Base-by-base conservation (phyloP, 2,113 vertebrate genomes). In the Diadophis punctatus region DNA sequence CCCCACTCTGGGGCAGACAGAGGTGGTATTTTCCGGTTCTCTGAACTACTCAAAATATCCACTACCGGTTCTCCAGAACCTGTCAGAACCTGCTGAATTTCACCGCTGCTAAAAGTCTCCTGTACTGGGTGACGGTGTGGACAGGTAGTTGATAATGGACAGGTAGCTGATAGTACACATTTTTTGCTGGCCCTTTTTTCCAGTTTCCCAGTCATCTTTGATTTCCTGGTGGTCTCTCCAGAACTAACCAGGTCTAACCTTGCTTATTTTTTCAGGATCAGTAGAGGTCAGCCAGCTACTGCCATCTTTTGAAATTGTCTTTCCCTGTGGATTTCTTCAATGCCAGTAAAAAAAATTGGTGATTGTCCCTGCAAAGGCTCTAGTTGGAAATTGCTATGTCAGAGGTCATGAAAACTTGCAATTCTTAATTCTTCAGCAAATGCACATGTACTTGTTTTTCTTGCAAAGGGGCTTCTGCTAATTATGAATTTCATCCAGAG, bases 401-500 rank as follows among this genome's bases (percentile, higher is more conserved):
- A 55, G 16, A 55, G 3, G 23, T 53, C n/a, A 30, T 27, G 43
- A 30, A 18, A 14, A 27, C 12, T 11, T 60, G 39, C 43, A 89
- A 10, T 11, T 25, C 39, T 46, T 89, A 48, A 87, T 39, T 55
- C 8, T 55, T 52, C 87, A 56, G 87, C n/a, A 39, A 25, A 11
- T 88, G 52, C 27, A 87, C 0, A 39, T 80, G 18, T 39, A 9
- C 18, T 80, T 80, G 74, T 80, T 80, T 80, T 86, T 48, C 23
- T 27, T 48, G 43, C 10, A 46, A 27, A 6, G 5, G 3, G 84
- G 2, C 22, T 48, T 49, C 11, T 27, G 23, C 25, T 14, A 27
- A 86, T 86, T 49, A 6, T n/a, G 8, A 27, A 30, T 30, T 52
- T 99, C 4, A 23, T 58, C 23, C 43, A 43, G 34, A 80, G 18